Conservation (phyloP, 1,140 invertebrate species). For the Xylocopa sonorina region DNA sequence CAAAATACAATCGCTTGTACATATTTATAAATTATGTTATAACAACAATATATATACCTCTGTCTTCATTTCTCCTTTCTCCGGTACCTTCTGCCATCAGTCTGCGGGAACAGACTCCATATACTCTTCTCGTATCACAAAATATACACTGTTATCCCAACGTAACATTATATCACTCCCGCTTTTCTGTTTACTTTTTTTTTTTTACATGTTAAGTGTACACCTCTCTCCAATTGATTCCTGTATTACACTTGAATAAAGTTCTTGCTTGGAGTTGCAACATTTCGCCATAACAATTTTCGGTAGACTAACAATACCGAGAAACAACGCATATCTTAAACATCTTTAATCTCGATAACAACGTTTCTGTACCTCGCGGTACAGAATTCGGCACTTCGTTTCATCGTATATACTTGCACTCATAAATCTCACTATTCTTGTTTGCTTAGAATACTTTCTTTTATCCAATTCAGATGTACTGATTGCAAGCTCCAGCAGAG, state of each 20-base stretch:
- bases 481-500: slow-evolving; percentile 29
- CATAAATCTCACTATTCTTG: neutral
- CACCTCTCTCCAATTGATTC: slow-evolving; percentile 49
- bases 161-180: slow-evolving; percentile 63
- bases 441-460: neutral
- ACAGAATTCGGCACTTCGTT: slow-evolving; percentile 52
- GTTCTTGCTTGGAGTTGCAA: slow-evolving; percentile 51
- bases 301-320: slow-evolving; percentile 39
- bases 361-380: slow-evolving; percentile 13
- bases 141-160: slow-evolving; percentile 73
- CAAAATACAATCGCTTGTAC: slow-evolving; percentile 67
- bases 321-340: slow-evolving; percentile 39
- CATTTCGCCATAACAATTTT: slow-evolving; percentile 17
- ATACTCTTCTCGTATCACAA: slow-evolving; percentile 71
- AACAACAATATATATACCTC: slow-evolving; percentile 67
- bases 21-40: slow-evolving; percentile 66
- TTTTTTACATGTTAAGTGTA: slow-evolving; percentile 67
- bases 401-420: slow-evolving; percentile 1
- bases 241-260: slow-evolving; percentile 35
- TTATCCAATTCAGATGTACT: slow-evolving; percentile 17
- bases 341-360: slow-evolving; percentile 39
- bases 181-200: too few species aligned
- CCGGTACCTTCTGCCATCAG: slow-evolving; percentile 19
- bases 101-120: slow-evolving; percentile 22
- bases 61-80: slow-evolving; percentile 45